phyloP scores from a whole-genome alignment of 1,140 invertebrate species.

The Vanessa atalanta region DNA sequence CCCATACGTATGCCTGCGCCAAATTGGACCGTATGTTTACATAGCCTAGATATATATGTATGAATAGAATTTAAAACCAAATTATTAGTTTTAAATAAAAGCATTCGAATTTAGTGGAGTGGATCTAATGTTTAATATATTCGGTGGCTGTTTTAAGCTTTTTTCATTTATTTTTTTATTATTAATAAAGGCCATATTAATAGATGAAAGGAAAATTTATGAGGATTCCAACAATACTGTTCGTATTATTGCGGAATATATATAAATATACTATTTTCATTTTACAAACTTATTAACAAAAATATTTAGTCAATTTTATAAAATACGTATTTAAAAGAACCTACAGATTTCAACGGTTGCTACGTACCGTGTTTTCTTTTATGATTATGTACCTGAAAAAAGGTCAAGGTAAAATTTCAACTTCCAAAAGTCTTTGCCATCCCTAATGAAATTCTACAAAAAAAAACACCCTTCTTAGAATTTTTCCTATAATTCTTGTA shows the following conservation, averaged over 20 bases:
- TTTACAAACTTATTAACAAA: no score
- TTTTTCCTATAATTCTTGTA: conserved; percentile 57
- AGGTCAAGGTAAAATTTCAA: neutral
- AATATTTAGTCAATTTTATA: no score
- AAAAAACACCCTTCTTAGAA: conserved; percentile 38
- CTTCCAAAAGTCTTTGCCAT: neutral
- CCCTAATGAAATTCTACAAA: conserved; percentile 18
- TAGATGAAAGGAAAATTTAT: conserved; percentile 1
- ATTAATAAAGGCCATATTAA: conserved; percentile 7
- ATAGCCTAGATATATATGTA: conserved; percentile 31
- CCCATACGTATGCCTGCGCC: conserved; percentile 63
- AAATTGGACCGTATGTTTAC: conserved; percentile 60
- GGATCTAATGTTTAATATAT: conserved; percentile 5
- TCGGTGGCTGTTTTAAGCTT: neutral
- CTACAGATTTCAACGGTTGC: no score
- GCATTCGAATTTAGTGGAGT: conserved; percentile 10
- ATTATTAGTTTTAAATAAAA: conserved; percentile 17
- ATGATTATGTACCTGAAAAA: no score
- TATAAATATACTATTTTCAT: no score
- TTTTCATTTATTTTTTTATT: neutral
- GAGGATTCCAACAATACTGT: neutral
- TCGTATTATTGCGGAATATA: no score
- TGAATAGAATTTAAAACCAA: conserved; percentile 19
- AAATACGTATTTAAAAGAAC: no score
- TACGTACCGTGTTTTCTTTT: no score